phyloP scores from a whole-genome alignment of 2,888 invertebrate species.

The Hylaea fasciaria region DNA sequence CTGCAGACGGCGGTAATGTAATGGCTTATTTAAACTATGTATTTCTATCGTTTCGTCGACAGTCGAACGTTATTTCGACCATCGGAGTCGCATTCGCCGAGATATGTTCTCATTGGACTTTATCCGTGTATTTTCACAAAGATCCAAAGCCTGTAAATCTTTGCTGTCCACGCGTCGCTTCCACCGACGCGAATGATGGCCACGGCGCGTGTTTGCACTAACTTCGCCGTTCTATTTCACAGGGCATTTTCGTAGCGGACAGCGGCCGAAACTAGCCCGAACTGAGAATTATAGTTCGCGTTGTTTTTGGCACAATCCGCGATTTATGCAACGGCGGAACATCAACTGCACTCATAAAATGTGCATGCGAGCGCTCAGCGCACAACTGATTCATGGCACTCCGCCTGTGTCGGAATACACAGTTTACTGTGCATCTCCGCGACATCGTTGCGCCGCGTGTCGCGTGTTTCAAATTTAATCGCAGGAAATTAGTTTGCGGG shows the following conservation, averaged over 20 bases:
- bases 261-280: slow-evolving; percentile 57
- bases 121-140: slow-evolving; percentile 5
- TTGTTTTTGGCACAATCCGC: slow-evolving; percentile 71
- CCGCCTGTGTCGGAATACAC: slow-evolving; percentile 63
- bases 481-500: slow-evolving; percentile 44
- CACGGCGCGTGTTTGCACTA: slow-evolving; percentile 57
- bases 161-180: slow-evolving; percentile 42
- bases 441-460: slow-evolving; percentile 43
- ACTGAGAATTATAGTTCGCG: slow-evolving; percentile 59
- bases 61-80: neutral
- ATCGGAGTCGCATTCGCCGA: neutral
- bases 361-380: slow-evolving; percentile 63
- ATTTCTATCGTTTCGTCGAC: slow-evolving; percentile 26
- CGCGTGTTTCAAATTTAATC: slow-evolving; percentile 42
- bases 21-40: slow-evolving; percentile 41
- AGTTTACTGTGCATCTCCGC: slow-evolving; percentile 60
- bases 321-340: slow-evolving; percentile 72
- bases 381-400: slow-evolving; percentile 64
- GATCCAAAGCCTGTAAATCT: slow-evolving; percentile 41
- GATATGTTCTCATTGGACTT: slow-evolving; percentile 5
- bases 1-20: slow-evolving; percentile 37
- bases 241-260: slow-evolving; percentile 53
- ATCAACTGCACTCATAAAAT: slow-evolving; percentile 81
- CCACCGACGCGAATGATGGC: slow-evolving; percentile 56
- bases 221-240: slow-evolving; percentile 56